Evolutionary conservation across 2,797 vertebrate genomes (phyloP), one percentile per base, ranked within the genome.

Genomic region (Schizopygopsis pylzovi): DNA sequence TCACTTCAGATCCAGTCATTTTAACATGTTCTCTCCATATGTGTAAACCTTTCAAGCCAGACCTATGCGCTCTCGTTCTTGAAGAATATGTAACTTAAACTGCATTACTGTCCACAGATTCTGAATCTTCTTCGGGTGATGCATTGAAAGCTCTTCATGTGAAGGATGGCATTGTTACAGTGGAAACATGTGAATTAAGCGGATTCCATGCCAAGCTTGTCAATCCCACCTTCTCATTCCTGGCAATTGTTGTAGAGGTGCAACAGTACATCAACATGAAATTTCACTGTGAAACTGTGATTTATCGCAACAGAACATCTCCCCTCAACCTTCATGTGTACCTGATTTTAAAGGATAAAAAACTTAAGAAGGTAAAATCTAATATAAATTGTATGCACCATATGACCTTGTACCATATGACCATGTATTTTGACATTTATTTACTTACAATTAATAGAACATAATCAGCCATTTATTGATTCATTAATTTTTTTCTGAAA

Each of bases 121-220:
- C 67, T 0, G 9, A 20, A 39, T 20, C 81, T 0, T 45, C 43
- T 0, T 15, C 41, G 2, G 37, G 59, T 28, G 80, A 89, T 28
- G 54, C 12, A 78, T 85, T 91, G 45, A 77, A 67, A 75, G 89
- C 87, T 73, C 83, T 91, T 8, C 86, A 91, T 22, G 41, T 85
- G 5, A 77, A 87, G 4, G 67, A 72, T 2, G 15, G 59, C 54
- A 83, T 81, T 33, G 71, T 25, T 33, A 52, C 49, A 41, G 18
- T 92, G 39, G 85, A 91, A 70, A 87, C 33, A 33, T 81, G 85
- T 45, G 81, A 88, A 33, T 83, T 90, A 20, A 89, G 85, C 8
- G 1, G 78, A 4, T 86, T 56, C 41, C 89, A 91, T 6, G 77
- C 89, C 83, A 90, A 82, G 72, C 22, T 91, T 41, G 6, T 43